phyloP scores from a whole-genome alignment of 2,888 invertebrate species.

The Blera fallax region DNA sequence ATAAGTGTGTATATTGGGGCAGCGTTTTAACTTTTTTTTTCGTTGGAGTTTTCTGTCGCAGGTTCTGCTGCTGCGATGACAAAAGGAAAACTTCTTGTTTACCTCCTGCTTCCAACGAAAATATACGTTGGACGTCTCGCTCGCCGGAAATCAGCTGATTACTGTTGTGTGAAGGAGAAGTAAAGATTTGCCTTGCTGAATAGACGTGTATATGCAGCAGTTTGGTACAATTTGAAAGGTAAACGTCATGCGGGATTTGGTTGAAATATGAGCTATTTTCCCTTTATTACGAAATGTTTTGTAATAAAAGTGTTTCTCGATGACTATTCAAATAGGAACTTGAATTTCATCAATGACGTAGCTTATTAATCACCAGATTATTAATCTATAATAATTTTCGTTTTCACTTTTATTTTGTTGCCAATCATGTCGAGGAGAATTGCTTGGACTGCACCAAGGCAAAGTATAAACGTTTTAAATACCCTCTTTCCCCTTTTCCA shows the following conservation, averaged over 20 bases:
- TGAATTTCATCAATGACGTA: background rate
- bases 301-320: background rate
- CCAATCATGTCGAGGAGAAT: too few species aligned
- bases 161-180: constrained; percentile 63
- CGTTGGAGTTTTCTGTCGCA: constrained; percentile 61
- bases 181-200: constrained; percentile 40
- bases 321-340: background rate
- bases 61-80: constrained; percentile 61
- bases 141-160: constrained; percentile 73
- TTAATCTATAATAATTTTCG: background rate
- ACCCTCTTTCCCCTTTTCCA: too few species aligned
- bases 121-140: constrained; percentile 59
- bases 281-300: constrained; percentile 10
- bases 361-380: background rate
- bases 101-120: constrained; percentile 72
- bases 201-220: constrained; percentile 41
- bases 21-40: constrained; percentile 54
- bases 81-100: constrained; percentile 73
- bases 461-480: too few species aligned
- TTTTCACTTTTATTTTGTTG: too few species aligned
- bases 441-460: too few species aligned
- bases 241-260: constrained; percentile 9
- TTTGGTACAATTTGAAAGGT: constrained; percentile 40
- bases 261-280: background rate
- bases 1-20: constrained; percentile 45